These are phyloP conservation scores for Loxodonta africana DNA, from an alignment of 2,113 vertebrate species.

Conservation along the genomic window DNA sequence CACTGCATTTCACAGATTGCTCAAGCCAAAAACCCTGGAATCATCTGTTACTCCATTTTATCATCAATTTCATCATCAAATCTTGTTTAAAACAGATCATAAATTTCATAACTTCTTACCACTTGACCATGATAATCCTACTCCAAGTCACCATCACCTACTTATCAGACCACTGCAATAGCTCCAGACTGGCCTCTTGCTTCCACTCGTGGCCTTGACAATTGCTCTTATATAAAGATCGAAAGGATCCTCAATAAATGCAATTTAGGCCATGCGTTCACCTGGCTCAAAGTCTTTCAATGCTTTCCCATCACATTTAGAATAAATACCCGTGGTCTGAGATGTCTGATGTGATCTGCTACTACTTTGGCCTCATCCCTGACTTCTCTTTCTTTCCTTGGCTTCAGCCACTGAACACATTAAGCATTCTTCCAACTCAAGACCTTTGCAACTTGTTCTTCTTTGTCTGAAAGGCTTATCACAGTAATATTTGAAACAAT, in stretches of 20 bases:
- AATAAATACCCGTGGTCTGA: background rate
- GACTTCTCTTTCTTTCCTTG: background rate
- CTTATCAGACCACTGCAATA: background rate
- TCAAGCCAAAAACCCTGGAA: background rate
- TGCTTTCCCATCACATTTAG: background rate
- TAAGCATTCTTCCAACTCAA: background rate
- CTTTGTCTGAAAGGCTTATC: background rate
- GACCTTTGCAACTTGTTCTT: background rate
- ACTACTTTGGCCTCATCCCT: background rate
- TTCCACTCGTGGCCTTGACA: background rate
- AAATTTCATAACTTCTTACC: background rate
- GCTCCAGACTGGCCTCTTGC: background rate
- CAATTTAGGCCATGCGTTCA: background rate
- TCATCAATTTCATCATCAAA: background rate
- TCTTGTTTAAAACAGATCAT: background rate
- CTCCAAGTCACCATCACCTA: background rate
- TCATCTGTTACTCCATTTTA: background rate
- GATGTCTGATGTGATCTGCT: background rate
- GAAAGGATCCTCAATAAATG: background rate
- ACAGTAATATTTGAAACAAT: background rate
- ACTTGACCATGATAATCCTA: background rate
- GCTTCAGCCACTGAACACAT: background rate
- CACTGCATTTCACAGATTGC: background rate
- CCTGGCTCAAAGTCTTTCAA: background rate
- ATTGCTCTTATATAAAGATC: background rate